Percentiles rank a stretch among this genome's conserved stretches.
Conservation (phyloP, 2,888 invertebrate genomes). For the Dicranocentrus wangi region DNA sequence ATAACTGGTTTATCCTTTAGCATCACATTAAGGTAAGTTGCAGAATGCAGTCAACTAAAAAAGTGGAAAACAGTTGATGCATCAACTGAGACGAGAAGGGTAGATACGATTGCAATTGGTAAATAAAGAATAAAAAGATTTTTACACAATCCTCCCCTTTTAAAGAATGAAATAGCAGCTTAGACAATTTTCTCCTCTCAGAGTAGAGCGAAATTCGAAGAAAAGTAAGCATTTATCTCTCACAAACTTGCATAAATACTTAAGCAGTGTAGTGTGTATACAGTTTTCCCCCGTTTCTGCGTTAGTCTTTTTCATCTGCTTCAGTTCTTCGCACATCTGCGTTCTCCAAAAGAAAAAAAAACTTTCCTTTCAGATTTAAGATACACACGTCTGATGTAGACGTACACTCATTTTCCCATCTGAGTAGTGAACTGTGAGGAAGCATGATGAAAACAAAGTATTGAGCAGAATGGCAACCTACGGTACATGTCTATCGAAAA, state of each 20-base stretch:
- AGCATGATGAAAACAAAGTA: too few species aligned
- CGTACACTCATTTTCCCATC: too few species aligned
- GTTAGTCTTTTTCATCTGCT: not conserved
- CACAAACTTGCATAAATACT: slow-evolving; percentile 26
- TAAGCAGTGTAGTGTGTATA: slow-evolving; percentile 25
- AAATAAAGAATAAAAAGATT: slow-evolving; percentile 11
- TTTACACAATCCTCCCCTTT: too few species aligned
- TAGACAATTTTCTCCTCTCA: too few species aligned
- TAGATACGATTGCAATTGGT: not conserved
- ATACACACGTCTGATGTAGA: not conserved
- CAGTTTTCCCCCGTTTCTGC: too few species aligned
- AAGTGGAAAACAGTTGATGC: not conserved
- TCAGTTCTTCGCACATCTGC: not conserved
- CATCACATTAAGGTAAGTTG: slow-evolving; percentile 9
- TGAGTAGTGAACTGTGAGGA: too few species aligned
- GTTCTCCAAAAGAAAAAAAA: slow-evolving; percentile 2
- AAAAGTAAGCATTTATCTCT: slow-evolving; percentile 12
- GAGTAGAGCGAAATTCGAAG: not conserved
- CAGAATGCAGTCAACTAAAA: too few species aligned
- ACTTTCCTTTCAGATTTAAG: slow-evolving; percentile 11
- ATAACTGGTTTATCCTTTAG: slow-evolving; percentile 5
- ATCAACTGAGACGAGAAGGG: slow-evolving; percentile 3
- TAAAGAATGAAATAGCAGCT: too few species aligned
- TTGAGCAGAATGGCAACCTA: too few species aligned
- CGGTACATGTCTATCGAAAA: too few species aligned